Percentiles rank a stretch among this genome's conserved stretches.
These are phyloP conservation scores for Drosophila meridionalis DNA, from an alignment of 2,888 invertebrate species.

Conservation along the genomic window DNA sequence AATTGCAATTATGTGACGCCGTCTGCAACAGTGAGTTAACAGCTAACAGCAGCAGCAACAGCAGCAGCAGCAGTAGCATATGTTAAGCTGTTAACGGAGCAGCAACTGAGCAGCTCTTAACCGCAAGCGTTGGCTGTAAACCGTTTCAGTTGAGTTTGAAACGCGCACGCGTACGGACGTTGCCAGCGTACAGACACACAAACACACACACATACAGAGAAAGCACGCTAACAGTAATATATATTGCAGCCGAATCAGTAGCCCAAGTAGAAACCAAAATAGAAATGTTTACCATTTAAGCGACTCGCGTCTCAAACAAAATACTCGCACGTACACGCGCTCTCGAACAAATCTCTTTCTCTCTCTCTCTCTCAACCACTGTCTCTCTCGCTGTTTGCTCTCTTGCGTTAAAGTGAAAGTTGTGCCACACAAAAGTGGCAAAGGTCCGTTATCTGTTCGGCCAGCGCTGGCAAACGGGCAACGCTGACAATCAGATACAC, in stretches of 20 bases:
- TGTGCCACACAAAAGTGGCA: constrained; percentile 79
- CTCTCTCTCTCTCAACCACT: constrained; percentile 4
- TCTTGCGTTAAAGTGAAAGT: constrained; percentile 83
- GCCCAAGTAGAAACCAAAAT: constrained; percentile 66
- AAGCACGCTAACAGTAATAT: constrained; percentile 70
- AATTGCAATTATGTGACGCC: constrained; percentile 48
- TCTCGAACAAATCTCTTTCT: neutral
- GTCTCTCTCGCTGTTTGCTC: constrained; percentile 14
- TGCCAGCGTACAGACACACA: constrained; percentile 30
- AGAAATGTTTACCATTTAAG: constrained; percentile 81
- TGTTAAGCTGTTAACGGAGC: constrained; percentile 37
- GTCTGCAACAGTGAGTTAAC: constrained; percentile 32
- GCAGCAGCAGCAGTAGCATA: neutral
- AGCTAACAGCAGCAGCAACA: constrained; percentile 39
- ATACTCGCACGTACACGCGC: constrained; percentile 70
- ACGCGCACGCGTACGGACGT: constrained; percentile 73
- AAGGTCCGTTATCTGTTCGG: constrained; percentile 83
- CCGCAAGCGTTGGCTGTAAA: constrained; percentile 60
- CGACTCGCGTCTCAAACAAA: constrained; percentile 49
- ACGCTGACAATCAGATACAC: constrained; percentile 75
- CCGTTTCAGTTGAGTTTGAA: constrained; percentile 77
- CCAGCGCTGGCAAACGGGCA: constrained; percentile 65
- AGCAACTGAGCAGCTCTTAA: constrained; percentile 56
- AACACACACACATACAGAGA: constrained; percentile 43
- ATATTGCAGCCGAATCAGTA: constrained; percentile 33